A percentile compares a stretch with the other conserved stretches of the same genome.
phyloP scores from a whole-genome alignment of 2,113 vertebrate species.

The Melanostigma gelatinosum region DNA sequence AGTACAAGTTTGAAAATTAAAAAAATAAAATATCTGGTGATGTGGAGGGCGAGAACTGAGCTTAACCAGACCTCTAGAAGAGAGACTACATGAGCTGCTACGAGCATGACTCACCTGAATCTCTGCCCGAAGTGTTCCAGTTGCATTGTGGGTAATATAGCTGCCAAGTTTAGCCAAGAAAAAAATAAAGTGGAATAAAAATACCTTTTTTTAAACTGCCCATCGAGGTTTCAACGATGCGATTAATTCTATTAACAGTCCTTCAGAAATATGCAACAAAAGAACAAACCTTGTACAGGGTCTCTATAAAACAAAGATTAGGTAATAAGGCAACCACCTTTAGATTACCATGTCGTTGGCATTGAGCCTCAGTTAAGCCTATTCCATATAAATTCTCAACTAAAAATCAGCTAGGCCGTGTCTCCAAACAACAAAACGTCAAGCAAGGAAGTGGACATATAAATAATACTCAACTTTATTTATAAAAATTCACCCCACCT shows the following conservation, averaged over 20 bases:
- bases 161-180: not conserved
- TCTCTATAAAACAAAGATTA: not conserved
- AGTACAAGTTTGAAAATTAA: not conserved
- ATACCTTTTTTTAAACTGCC: not conserved
- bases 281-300: not conserved
- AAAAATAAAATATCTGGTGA: not conserved
- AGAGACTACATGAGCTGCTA: not conserved
- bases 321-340: not conserved
- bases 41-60: not conserved
- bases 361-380: not conserved
- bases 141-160: not conserved
- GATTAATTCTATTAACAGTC: not conserved
- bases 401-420: not conserved
- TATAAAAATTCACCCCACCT: constrained; percentile 13
- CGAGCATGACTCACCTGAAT: not conserved
- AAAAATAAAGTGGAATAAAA: not conserved
- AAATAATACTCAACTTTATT: constrained; percentile 59
- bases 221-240: too few relatives aligned
- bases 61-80: not conserved
- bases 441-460: not conserved
- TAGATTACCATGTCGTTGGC: not conserved
- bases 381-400: not conserved
- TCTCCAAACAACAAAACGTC: constrained; percentile 18
- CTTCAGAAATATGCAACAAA: not conserved
- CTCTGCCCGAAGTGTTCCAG: not conserved